Base-by-base conservation (phyloP, 2,888 invertebrate species). In the Arge pagana region DNA sequence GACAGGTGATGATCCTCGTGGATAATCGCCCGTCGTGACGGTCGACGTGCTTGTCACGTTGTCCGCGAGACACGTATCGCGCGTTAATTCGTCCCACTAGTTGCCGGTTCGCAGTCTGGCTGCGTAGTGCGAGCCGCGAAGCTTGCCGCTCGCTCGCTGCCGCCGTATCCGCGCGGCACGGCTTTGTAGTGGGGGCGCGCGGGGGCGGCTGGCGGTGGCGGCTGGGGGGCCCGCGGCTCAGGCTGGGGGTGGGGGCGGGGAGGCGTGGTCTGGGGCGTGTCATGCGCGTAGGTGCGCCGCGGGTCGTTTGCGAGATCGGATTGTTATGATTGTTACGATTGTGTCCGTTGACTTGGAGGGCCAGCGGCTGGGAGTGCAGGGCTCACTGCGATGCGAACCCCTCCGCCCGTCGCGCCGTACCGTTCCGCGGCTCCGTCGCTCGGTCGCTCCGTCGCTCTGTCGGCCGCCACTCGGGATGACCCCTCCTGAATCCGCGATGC, bases 311-410 rank as follows among this genome's bases (percentile, higher is more conserved):
- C 70, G 70, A 68, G 70, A 69, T 68, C 65, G 58, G 65, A 67
- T 71, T 70, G 72, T 74, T 73, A 74, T 74, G 71, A 76, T 75
- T 73, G 72, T 75, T 74, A 70, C 45, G n/a, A n/a, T n/a, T n/a
- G n/a, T n/a, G 31, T 68, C 66, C 68, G 49, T 61, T 65, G 59
- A 54, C 53, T 26, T 15, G 57, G 66, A 67, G 66, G 65, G 66
- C 66, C 59, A 63, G 60, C 53, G 37, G 24, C 26, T 35, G 11
- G 19, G 43, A 28, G 42, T 24, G 37, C 21, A 49, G 19, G 49
- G 52, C 48, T 41, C 35, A 39, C 48, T 16, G 49, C 19, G 39
- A 48, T 24, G 37, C 18, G 50, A 50, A 43, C 48, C 37, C 36
- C 16, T 11, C 19, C 19, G 28, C 16, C 28, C 23, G 13, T 48